Percentiles rank a stretch among this genome's conserved stretches.
These are phyloP conservation scores for Eleginops maclovinus DNA, from an alignment of 2,113 vertebrate genomes.

Conservation along the genomic window DNA sequence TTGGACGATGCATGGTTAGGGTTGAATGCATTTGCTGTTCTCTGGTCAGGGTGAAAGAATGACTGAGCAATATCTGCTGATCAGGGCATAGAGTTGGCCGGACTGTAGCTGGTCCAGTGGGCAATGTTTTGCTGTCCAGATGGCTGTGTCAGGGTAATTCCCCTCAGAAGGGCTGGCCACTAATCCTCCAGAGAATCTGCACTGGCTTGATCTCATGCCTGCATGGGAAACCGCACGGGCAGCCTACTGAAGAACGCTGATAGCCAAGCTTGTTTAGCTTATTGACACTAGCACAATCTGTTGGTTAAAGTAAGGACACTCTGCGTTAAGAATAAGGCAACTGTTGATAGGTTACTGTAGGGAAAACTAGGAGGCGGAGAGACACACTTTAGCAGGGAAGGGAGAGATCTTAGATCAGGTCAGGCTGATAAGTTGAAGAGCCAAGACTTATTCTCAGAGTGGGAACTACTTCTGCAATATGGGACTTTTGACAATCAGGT, in stretches of 20 bases:
- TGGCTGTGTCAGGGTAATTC: slow-evolving; percentile 75
- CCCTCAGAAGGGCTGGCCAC: slow-evolving; percentile 54
- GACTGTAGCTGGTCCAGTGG: slow-evolving; percentile 18
- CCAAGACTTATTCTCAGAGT: slow-evolving; percentile 56
- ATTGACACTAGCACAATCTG: not conserved
- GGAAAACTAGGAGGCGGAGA: slow-evolving; percentile 1
- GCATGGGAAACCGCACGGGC: slow-evolving; percentile 34
- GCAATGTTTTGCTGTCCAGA: slow-evolving; percentile 66
- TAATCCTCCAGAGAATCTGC: slow-evolving; percentile 76
- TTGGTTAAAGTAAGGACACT: slow-evolving; percentile 12
- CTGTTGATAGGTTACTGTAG: slow-evolving; percentile 4
- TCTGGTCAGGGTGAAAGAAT: slow-evolving; percentile 8
- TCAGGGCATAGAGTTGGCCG: not conserved
- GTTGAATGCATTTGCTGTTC: not conserved
- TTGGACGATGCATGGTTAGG: not conserved
- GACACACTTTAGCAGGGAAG: slow-evolving; percentile 5
- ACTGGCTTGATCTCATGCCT: slow-evolving; percentile 67
- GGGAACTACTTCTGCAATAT: slow-evolving; percentile 48
- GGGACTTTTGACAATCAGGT: slow-evolving; percentile 63
- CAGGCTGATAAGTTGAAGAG: slow-evolving; percentile 44
- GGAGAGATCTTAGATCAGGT: slow-evolving; percentile 23
- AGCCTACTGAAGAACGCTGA: not conserved
- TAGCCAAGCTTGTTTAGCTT: not conserved
- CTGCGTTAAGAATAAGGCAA: not conserved
- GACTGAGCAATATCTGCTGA: not conserved